Conservation (phyloP, 92 coral and sea anemone genomes). For the Siderastrea radians region DNA sequence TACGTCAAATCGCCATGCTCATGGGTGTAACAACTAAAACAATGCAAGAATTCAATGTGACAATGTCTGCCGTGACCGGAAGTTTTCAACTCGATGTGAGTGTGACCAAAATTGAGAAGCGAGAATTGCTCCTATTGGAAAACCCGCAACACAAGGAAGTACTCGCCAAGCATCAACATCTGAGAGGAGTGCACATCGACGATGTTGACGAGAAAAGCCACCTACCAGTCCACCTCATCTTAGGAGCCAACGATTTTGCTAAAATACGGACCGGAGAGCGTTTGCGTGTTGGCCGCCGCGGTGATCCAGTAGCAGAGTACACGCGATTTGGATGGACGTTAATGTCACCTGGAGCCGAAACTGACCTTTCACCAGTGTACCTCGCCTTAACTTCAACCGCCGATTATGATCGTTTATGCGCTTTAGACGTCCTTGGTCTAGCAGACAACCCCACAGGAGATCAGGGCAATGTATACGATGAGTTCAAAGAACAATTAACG, state of each 20-base stretch:
- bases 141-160: constrained; percentile 72
- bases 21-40: constrained; percentile 66
- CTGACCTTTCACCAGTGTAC: background rate
- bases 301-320: constrained; percentile 75
- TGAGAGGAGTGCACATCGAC: constrained; percentile 71
- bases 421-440: no score
- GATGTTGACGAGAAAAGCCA: constrained; percentile 58
- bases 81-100: constrained; percentile 63
- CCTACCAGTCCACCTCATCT: constrained; percentile 72
- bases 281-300: constrained; percentile 73
- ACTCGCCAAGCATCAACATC: constrained; percentile 54
- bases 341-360: constrained; percentile 77
- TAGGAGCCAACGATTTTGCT: constrained; percentile 74
- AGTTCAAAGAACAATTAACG: constrained; percentile 70
- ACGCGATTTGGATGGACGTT: constrained; percentile 81
- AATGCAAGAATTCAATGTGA: constrained; percentile 76
- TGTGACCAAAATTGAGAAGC: constrained; percentile 65
- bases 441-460: background rate
- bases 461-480: constrained; percentile 51
- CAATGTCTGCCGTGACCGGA: constrained; percentile 55
- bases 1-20: constrained; percentile 77
- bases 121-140: constrained; percentile 69
- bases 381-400: no score
- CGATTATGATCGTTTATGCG: no score
- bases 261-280: constrained; percentile 69